Percentiles rank a stretch among this genome's conserved stretches.
Conservation (phyloP, 2,797 vertebrate species). For the Oreonectes daqikongensis region DNA sequence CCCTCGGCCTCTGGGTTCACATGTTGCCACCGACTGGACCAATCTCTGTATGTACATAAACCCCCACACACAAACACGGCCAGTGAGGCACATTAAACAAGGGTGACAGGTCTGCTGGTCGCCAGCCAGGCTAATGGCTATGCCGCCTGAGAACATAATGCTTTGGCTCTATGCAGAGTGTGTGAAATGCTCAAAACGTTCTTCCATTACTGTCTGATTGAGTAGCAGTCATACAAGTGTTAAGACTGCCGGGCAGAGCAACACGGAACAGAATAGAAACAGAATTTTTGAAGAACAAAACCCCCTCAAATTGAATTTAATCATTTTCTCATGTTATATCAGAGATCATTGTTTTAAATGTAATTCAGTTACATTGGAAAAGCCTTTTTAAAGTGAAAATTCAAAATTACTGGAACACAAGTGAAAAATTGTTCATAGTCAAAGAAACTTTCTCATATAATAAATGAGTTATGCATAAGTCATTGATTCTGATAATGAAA, state of each 20-base stretch:
- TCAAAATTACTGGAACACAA: neutral
- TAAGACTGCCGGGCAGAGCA: neutral
- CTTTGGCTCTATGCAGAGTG: constrained; percentile 30
- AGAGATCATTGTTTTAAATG: neutral
- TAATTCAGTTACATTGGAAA: neutral
- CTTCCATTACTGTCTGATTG: constrained; percentile 36
- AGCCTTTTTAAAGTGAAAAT: neutral
- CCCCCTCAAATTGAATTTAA: neutral
- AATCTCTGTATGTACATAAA: constrained; percentile 6
- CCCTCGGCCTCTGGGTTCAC: constrained; percentile 23
- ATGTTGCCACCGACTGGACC: neutral
- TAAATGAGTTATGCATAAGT: no score
- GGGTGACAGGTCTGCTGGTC: constrained; percentile 55
- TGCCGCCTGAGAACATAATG: constrained; percentile 34
- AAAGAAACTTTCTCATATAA: neutral
- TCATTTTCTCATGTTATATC: neutral
- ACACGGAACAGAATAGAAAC: neutral
- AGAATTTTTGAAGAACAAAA: neutral
- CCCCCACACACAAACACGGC: constrained; percentile 32
- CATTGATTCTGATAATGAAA: neutral
- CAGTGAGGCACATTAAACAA: constrained; percentile 50
- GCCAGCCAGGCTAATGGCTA: constrained; percentile 50
- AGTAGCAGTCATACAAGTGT: constrained; percentile 27
- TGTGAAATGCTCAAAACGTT: constrained; percentile 50
- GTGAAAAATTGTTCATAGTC: neutral